A percentile compares a stretch with the other conserved stretches of the same genome.
Evolutionary conservation across 35 echinoderm and acorn worm genomes (phyloP).

Genomic region (Antedon bifida): DNA sequence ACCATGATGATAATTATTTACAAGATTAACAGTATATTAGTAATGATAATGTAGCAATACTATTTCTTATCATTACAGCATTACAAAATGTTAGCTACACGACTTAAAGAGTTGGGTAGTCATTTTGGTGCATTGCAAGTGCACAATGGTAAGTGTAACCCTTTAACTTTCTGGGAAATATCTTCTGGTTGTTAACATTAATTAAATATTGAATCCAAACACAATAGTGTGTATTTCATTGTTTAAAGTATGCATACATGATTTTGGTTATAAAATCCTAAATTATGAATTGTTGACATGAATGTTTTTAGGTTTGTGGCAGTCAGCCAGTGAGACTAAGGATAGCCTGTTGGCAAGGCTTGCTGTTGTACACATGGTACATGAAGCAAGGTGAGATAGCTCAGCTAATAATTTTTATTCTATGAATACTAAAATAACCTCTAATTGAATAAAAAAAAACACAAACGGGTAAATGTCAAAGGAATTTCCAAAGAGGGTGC

Average conservation of each 20-base stretch:
- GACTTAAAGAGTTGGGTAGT: conserved; percentile 47
- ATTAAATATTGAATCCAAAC: too few species aligned
- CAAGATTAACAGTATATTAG: too few species aligned
- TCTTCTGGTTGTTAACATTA: neutral
- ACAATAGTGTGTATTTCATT: too few species aligned
- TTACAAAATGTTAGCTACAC: conserved; percentile 43
- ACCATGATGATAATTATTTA: too few species aligned
- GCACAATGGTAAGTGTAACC: conserved; percentile 70
- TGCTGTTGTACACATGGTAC: conserved; percentile 88
- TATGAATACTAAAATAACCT: too few species aligned
- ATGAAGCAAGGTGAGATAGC: conserved; percentile 82
- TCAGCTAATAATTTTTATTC: too few species aligned
- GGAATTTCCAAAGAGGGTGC: too few species aligned
- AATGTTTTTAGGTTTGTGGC: conserved; percentile 57
- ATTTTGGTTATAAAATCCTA: too few species aligned
- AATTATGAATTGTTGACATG: neutral
- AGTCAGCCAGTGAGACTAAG: conserved; percentile 75
- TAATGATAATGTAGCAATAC: too few species aligned
- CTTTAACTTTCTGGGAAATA: neutral
- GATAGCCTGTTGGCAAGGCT: conserved; percentile 60
- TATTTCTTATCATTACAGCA: conserved; percentile 31
- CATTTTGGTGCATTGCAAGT: conserved; percentile 75
- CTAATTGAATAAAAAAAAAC: too few species aligned
- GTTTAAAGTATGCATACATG: too few species aligned
- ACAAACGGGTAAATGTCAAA: too few species aligned